Base-by-base conservation (phyloP, 2,797 vertebrate species). In the Rhadinocentrus ornatus region DNA sequence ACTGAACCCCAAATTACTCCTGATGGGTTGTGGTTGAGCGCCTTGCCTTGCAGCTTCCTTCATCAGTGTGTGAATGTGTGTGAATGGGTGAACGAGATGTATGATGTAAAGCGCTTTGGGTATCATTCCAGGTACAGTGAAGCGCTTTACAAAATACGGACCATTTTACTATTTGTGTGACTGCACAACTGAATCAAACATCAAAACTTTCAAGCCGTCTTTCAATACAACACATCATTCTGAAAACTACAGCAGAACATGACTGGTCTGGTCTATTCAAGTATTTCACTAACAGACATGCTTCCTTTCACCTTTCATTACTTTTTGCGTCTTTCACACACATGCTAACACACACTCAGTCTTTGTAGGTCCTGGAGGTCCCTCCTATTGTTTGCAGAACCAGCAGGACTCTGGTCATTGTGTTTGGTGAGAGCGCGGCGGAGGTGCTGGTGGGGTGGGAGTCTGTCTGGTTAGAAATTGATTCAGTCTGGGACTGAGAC, bases 391-490 rank as follows among this genome's bases (percentile, higher is more conserved):
- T 88, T 79, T 77, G 74, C 58, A 73, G 73, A 78, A 83, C 58
- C 86, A 83, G 74, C 73, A 66, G 75, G 77, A 46, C 72, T 81
- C 65, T 89, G 83, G 84, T 87, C 83, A 86, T 86, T 89, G 83
- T 88, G 83, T 80, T 79, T 52, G 22, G 69, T 31, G 29, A 74
- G 59, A n/a, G 46, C 41, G 68, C 26, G 48, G 53, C 18, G 61
- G 39, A 34, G 27, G 53, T 5, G 61, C 53, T 54, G 50, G 44
- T 69, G 60, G 67, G 35, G 73, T 48, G 65, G 60, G 44, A 50
- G 66, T 71, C 72, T 89, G 90, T 92, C 91, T 93, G 87, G 89
- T 89, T 87, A 90, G 88, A 80, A 90, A 93, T 93, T 91, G 92
- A 92, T 93, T 85, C 71, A 88, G 90, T 92, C 91, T 92, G 90